phyloP scores from a whole-genome alignment of 2,113 vertebrate genomes.

The Pelecanus crispus region DNA sequence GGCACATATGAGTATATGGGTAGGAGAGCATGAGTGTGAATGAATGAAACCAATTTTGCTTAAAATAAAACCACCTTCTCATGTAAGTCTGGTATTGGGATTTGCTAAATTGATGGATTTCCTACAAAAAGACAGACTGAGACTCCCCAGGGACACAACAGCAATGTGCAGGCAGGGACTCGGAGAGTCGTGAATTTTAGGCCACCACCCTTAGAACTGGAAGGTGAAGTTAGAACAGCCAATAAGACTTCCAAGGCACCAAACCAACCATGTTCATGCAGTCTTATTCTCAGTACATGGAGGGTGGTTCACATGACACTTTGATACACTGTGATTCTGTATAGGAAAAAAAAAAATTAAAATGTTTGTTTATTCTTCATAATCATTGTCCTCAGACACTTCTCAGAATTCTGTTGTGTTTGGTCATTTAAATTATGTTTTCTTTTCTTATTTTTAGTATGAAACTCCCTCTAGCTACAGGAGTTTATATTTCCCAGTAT shows the following conservation, averaged over 20 bases:
- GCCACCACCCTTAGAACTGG: neutral
- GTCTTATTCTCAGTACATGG: neutral
- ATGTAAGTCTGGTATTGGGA: neutral
- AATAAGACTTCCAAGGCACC: neutral
- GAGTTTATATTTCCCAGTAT: neutral
- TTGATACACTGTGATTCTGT: neutral
- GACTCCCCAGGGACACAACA: neutral
- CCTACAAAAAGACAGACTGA: neutral
- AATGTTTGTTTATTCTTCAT: neutral
- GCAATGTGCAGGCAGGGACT: neutral
- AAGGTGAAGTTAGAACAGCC: neutral
- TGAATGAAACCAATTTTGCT: neutral
- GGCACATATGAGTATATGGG: neutral
- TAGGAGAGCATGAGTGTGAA: neutral
- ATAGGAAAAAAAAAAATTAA: neutral
- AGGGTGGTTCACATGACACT: fast-evolving
- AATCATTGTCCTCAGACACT: neutral
- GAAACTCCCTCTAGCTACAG: neutral
- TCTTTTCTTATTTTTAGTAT: neutral
- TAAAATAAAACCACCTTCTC: neutral
- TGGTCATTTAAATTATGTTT: neutral
- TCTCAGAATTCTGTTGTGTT: neutral
- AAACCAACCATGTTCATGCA: neutral
- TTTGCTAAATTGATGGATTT: neutral
- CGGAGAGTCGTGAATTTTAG: neutral